Evolutionary conservation across 2,113 vertebrate species (phyloP).

Genomic region (Callopanchax toddi): DNA sequence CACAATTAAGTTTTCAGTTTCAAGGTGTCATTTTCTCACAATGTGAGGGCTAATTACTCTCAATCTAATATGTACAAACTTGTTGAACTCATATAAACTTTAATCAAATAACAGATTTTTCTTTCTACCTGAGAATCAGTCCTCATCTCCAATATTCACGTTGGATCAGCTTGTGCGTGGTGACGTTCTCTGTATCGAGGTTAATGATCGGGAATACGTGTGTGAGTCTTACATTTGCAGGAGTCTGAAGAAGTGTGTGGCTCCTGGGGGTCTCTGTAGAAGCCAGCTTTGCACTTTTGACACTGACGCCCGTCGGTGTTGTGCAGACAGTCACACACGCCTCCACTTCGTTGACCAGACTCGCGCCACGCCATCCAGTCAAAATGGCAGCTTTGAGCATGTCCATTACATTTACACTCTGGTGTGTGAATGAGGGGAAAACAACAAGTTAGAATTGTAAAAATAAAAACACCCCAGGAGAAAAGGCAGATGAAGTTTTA

Average conservation of each 20-base stretch:
- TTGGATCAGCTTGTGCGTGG: too few relatives aligned
- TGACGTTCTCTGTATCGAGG: too few relatives aligned
- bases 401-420: constrained; percentile 96
- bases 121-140: too few relatives aligned
- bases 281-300: constrained; percentile 88
- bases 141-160: too few relatives aligned
- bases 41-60: not conserved
- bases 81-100: not conserved
- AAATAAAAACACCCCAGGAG: too few relatives aligned
- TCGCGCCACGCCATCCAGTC: constrained; percentile 86
- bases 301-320: constrained; percentile 92
- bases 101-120: too few relatives aligned
- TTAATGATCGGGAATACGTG: too few relatives aligned
- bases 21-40: constrained; percentile 1
- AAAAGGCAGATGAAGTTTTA: not conserved
- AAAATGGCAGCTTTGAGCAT: constrained; percentile 90
- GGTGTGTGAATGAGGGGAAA: constrained; percentile 20
- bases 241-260: constrained; percentile 84
- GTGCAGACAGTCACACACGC: constrained; percentile 91
- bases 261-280: constrained; percentile 87
- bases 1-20: not conserved
- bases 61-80: not conserved
- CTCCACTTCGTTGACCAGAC: constrained; percentile 90
- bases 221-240: constrained; percentile 87
- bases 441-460: not conserved